Conservation (phyloP, 2,888 invertebrate species). For the Synanthedon tipuliformis region DNA sequence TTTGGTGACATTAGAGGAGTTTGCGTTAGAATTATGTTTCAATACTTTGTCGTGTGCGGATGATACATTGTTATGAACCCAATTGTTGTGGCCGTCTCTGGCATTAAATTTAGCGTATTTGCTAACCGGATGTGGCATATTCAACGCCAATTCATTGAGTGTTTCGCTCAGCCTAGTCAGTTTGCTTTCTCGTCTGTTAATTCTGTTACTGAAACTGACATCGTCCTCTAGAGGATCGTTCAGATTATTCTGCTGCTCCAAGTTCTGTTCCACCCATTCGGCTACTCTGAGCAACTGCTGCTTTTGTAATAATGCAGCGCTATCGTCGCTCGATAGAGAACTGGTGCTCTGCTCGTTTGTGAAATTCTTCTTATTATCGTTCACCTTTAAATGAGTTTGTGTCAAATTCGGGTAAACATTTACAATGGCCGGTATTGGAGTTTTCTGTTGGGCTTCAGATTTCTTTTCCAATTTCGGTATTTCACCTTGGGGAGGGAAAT, state of each 20-base stretch:
- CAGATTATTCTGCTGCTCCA: slow-evolving; percentile 61
- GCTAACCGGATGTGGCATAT: slow-evolving; percentile 63
- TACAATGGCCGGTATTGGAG: slow-evolving; percentile 45
- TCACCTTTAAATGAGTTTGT: slow-evolving; percentile 60
- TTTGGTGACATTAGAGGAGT: slow-evolving; percentile 38
- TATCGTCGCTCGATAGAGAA: slow-evolving; percentile 64
- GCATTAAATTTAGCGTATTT: slow-evolving; percentile 49
- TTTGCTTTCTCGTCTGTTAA: slow-evolving; percentile 43
- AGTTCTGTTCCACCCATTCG: slow-evolving; percentile 80
- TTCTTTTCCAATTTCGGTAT: slow-evolving; percentile 34
- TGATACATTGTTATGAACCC: slow-evolving; percentile 31
- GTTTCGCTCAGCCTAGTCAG: slow-evolving; percentile 51
- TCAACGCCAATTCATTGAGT: slow-evolving; percentile 53
- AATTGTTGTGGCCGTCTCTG: slow-evolving; percentile 37
- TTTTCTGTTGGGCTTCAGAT: slow-evolving; percentile 27
- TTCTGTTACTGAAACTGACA: slow-evolving; percentile 37
- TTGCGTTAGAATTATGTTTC: slow-evolving; percentile 21
- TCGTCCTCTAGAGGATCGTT: slow-evolving; percentile 58
- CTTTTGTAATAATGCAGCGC: slow-evolving; percentile 68
- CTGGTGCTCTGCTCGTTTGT: slow-evolving; percentile 65
- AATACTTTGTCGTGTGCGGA: slow-evolving; percentile 23
- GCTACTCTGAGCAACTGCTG: slow-evolving; percentile 78
- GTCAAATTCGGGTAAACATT: slow-evolving; percentile 63
- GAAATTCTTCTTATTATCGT: slow-evolving; percentile 53
- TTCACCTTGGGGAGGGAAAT: slow-evolving; percentile 42